Percentiles rank a stretch among this genome's conserved stretches.
Evolutionary conservation across 2,888 invertebrate species (phyloP).

Genomic region (Thymelicus lineola): DNA sequence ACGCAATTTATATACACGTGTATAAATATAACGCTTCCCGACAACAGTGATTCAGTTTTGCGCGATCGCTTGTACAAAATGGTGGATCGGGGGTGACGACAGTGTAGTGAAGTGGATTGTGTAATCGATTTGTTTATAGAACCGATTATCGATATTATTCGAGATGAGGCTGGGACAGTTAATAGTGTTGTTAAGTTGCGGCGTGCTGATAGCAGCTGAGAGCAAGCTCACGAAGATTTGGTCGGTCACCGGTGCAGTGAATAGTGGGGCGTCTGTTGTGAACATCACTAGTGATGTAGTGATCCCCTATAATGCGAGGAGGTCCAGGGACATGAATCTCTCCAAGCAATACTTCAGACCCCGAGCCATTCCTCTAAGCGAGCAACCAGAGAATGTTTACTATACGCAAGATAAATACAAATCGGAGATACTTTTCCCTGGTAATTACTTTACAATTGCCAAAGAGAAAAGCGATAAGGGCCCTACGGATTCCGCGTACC

Average conservation of each 20-base stretch:
- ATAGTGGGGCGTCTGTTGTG: constrained; percentile 64
- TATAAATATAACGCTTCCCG: constrained; percentile 79
- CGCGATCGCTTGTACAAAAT: constrained; percentile 82
- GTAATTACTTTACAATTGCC: constrained; percentile 80
- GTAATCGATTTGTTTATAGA: constrained; percentile 51
- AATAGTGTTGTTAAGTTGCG: constrained; percentile 64
- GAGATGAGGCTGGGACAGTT: constrained; percentile 61
- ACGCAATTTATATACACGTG: constrained; percentile 78
- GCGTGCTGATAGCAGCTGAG: constrained; percentile 56
- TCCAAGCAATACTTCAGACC: constrained; percentile 69
- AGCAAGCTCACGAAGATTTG: constrained; percentile 70
- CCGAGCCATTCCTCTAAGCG: constrained; percentile 65
- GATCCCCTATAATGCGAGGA: constrained; percentile 57
- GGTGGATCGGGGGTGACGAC: constrained; percentile 65
- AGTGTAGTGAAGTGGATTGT: constrained; percentile 71
- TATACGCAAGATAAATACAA: constrained; percentile 66
- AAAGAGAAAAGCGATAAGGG: constrained; percentile 72
- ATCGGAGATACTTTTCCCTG: constrained; percentile 75
- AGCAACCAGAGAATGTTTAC: constrained; percentile 60
- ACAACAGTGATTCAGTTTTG: constrained; percentile 79
- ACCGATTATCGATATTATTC: constrained; percentile 53
- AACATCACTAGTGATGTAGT: constrained; percentile 72
- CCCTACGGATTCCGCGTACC: constrained; percentile 47
- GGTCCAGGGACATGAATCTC: constrained; percentile 52
- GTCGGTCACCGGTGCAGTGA: constrained; percentile 62